A percentile compares a stretch with the other conserved stretches of the same genome.
Conservation (phyloP, 1,140 invertebrate genomes). For the Daktulosphaira vitifoliae region DNA sequence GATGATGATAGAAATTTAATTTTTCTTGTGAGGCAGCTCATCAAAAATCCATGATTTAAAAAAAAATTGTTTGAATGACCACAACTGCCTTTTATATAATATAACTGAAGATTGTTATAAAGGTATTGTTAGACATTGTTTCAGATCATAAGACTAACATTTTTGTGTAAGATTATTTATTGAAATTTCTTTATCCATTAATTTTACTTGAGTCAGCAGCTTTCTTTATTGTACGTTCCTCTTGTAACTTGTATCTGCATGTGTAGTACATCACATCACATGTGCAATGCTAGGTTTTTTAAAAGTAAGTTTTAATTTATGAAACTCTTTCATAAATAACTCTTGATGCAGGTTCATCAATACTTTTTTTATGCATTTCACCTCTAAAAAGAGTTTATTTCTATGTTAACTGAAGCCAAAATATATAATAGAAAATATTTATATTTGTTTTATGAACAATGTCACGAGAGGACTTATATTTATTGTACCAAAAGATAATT, state of each 20-base stretch:
- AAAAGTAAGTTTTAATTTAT: conserved; percentile 34
- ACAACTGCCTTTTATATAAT: conserved; percentile 43
- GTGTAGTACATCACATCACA: conserved; percentile 34
- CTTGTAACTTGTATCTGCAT: conserved; percentile 31
- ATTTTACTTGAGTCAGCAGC: conserved; percentile 11
- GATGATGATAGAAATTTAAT: too few relatives aligned
- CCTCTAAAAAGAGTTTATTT: too few relatives aligned
- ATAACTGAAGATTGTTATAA: conserved; percentile 38
- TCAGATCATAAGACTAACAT: conserved; percentile 40
- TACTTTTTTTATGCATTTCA: background rate
- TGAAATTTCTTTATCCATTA: conserved; percentile 28
- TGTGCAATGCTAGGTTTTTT: conserved; percentile 35
- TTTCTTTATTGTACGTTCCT: background rate
- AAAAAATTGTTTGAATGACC: conserved; percentile 41
- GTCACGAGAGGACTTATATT: too few relatives aligned
- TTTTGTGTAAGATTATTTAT: conserved; percentile 31
- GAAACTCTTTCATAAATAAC: conserved; percentile 22
- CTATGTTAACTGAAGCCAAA: too few relatives aligned
- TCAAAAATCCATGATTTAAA: conserved; percentile 43
- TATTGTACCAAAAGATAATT: too few relatives aligned
- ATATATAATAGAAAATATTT: too few relatives aligned
- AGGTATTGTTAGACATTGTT: conserved; percentile 42
- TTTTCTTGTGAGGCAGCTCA: conserved; percentile 39
- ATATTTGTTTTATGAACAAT: too few relatives aligned
- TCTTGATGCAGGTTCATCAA: background rate